Percentiles rank a stretch among this genome's conserved stretches.
Conservation (phyloP, 2,113 vertebrate species). For the Chloropsis cyanopogon region DNA sequence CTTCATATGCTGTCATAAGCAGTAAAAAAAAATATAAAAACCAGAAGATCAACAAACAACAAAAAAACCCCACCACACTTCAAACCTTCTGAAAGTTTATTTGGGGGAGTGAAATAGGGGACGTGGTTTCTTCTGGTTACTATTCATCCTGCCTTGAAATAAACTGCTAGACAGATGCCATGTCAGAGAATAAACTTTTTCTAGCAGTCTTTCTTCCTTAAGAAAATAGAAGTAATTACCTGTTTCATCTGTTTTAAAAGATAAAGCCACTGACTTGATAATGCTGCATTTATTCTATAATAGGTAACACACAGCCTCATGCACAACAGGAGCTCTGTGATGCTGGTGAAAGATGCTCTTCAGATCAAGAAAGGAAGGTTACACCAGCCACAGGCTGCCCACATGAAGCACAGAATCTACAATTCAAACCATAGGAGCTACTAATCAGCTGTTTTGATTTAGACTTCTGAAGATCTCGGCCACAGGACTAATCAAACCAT, state of each 20-base stretch:
- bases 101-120: background rate
- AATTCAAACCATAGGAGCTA: background rate
- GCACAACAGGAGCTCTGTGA: background rate
- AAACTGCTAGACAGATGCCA: background rate
- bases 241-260: background rate
- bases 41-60: background rate
- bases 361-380: background rate
- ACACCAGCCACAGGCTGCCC: background rate
- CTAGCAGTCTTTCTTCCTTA: background rate
- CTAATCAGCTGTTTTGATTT: background rate
- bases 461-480: background rate
- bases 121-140: background rate
- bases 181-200: background rate
- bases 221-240: background rate
- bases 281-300: background rate
- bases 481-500: background rate
- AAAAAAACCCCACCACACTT: too few species aligned
- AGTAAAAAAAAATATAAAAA: background rate
- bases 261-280: background rate
- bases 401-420: background rate
- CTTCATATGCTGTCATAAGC: background rate
- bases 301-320: background rate
- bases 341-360: background rate
- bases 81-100: background rate
- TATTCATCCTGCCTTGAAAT: background rate